Conservation (phyloP, 2,888 invertebrate genomes). For the Allophyes oxyacanthae region DNA sequence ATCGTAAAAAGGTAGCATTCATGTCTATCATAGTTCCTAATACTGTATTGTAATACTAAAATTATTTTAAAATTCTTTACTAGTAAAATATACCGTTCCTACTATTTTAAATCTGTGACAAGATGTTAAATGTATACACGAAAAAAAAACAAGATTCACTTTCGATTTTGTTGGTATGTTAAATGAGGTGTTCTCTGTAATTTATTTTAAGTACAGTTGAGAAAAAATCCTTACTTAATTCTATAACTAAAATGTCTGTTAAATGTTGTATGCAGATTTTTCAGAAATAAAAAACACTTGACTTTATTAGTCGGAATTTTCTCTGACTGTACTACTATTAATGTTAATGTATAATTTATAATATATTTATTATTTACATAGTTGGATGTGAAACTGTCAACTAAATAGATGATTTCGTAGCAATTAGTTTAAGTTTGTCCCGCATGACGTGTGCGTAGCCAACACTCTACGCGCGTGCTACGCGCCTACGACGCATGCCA, state of each 20-base stretch:
- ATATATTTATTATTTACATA: conserved; percentile 44
- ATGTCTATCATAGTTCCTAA: conserved; percentile 89
- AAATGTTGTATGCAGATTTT: conserved; percentile 38
- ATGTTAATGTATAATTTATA: conserved; percentile 53
- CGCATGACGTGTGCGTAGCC: conserved; percentile 78
- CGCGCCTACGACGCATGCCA: conserved; percentile 82
- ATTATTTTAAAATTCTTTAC: conserved; percentile 88
- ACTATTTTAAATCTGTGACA: conserved; percentile 85
- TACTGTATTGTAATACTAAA: conserved; percentile 88
- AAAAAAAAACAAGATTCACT: conserved; percentile 65
- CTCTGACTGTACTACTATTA: conserved; percentile 51
- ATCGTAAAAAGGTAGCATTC: conserved; percentile 84
- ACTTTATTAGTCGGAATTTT: conserved; percentile 36
- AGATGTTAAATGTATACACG: conserved; percentile 76
- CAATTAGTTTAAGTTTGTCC: conserved; percentile 68
- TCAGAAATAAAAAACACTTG: conserved; percentile 30
- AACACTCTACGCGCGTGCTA: conserved; percentile 79
- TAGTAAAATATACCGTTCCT: conserved; percentile 89
- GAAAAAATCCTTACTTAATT: conserved; percentile 47
- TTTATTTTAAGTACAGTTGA: conserved; percentile 62
- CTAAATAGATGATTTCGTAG: conserved; percentile 67
- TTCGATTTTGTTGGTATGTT: conserved; percentile 66
- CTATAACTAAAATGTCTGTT: conserved; percentile 41
- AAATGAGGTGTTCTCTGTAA: conserved; percentile 62
- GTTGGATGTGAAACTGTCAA: conserved; percentile 57